A percentile compares a stretch with the other conserved stretches of the same genome.
Evolutionary conservation across 2,113 vertebrate species (phyloP).

Genomic region (Lota lota): DNA sequence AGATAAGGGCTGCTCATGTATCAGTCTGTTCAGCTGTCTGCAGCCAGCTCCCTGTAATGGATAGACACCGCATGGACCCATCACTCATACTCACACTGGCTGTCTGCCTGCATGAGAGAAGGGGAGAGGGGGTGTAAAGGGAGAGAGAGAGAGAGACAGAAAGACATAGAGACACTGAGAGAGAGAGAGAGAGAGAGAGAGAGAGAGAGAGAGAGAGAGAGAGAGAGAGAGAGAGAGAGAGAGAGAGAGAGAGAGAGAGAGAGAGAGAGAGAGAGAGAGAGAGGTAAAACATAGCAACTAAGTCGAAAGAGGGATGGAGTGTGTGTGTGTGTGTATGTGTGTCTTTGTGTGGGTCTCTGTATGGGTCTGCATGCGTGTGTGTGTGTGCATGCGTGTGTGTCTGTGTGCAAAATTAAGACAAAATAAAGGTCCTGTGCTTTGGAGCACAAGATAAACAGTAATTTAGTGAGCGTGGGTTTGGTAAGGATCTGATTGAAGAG

Average conservation of each 20-base stretch:
- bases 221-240: slow-evolving; percentile 20
- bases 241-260: not conserved
- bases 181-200: slow-evolving; percentile 16
- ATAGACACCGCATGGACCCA: slow-evolving; percentile 56
- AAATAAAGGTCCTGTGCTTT: slow-evolving; percentile 9
- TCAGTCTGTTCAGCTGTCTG: slow-evolving; percentile 71
- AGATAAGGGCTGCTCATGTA: slow-evolving; percentile 71
- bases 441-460: not conserved
- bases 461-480: not conserved
- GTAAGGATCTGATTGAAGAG: not conserved
- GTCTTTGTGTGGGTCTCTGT: slow-evolving; percentile 30
- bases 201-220: not conserved
- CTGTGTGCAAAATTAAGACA: slow-evolving; percentile 25
- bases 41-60: slow-evolving; percentile 59
- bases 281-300: too few relatives aligned
- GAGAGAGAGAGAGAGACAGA: not conserved
- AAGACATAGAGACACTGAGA: not conserved
- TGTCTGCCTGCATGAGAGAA: slow-evolving; percentile 13
- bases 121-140: slow-evolving; percentile 18
- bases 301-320: not conserved
- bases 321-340: slow-evolving; percentile 17
- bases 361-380: slow-evolving; percentile 1
- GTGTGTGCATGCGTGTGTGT: not conserved
- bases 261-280: too few relatives aligned
- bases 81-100: slow-evolving; percentile 62